These are phyloP conservation scores for Erannis defoliaria DNA, from an alignment of 2,888 invertebrate species.

Conservation along the genomic window DNA sequence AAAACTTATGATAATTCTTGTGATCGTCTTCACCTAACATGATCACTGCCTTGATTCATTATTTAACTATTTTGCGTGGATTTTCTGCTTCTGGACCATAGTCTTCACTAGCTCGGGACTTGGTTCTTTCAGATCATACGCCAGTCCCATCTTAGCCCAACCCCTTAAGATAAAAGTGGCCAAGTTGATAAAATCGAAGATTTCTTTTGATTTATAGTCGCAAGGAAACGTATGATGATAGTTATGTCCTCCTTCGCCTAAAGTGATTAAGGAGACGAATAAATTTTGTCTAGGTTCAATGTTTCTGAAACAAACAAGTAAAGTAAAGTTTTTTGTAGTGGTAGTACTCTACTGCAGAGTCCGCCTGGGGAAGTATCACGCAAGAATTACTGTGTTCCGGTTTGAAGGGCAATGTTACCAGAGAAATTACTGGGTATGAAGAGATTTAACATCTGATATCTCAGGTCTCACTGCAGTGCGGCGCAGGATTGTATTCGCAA, in stretches of 20 bases:
- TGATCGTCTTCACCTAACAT: too few species aligned
- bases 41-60: too few species aligned
- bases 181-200: conserved; percentile 50
- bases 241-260: conserved; percentile 65
- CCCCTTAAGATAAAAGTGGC: conserved; percentile 46
- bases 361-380: too few species aligned
- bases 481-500: too few species aligned
- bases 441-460: too few species aligned
- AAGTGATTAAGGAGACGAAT: conserved; percentile 39
- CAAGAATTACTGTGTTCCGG: too few species aligned
- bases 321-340: too few species aligned
- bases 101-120: conserved; percentile 5
- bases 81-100: background rate
- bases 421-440: too few species aligned
- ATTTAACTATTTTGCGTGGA: background rate
- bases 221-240: conserved; percentile 64
- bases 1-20: too few species aligned
- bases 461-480: too few species aligned
- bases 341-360: too few species aligned
- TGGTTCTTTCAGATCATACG: conserved; percentile 17
- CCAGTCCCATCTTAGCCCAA: conserved; percentile 35
- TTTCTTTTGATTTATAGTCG: conserved; percentile 59
- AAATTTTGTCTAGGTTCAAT: conserved; percentile 54
- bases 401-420: too few species aligned
- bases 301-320: conserved; percentile 17